Percentiles rank a stretch among this genome's conserved stretches.
Evolutionary conservation across 2,113 vertebrate genomes (phyloP).

Genomic region (Etheostoma spectabile): DNA sequence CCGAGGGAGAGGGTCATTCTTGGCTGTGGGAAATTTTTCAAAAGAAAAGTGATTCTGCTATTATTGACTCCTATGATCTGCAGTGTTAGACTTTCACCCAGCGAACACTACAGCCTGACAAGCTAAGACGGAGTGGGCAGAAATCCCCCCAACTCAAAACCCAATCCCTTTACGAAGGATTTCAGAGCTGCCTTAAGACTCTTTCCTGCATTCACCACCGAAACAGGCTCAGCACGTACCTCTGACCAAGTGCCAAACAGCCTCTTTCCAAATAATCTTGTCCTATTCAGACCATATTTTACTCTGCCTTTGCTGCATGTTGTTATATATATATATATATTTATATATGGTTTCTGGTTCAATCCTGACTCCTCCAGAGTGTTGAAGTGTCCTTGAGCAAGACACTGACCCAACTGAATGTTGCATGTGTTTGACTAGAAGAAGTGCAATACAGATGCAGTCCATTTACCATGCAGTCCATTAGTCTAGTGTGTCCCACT

Average conservation of each 20-base stretch:
- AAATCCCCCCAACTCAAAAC: conserved; percentile 23
- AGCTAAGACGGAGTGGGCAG: conserved; percentile 20
- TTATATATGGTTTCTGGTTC: too few relatives aligned
- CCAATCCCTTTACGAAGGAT: conserved; percentile 42
- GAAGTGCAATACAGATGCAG: too few relatives aligned
- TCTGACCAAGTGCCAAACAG: conserved; percentile 42
- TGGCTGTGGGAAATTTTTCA: conserved; percentile 8
- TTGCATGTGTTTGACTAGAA: too few relatives aligned
- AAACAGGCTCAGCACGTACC: conserved; percentile 28
- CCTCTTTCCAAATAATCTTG: conserved; percentile 41
- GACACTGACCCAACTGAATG: too few relatives aligned
- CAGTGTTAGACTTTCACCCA: conserved; percentile 9
- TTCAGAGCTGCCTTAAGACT: conserved; percentile 40
- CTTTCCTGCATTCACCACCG: conserved; percentile 27
- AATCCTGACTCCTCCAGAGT: too few relatives aligned
- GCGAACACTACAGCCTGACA: conserved; percentile 12
- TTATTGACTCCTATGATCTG: conserved; percentile 35
- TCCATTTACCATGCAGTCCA: neutral
- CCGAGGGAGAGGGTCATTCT: conserved; percentile 11
- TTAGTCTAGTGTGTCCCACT: conserved; percentile 19
- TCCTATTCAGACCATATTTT: conserved; percentile 47
- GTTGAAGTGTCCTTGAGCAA: too few relatives aligned
- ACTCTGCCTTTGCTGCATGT: conserved; percentile 1
- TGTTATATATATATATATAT: neutral
- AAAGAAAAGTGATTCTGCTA: conserved; percentile 19